Base-by-base conservation (phyloP, 2,888 invertebrate species). In the Cactoblastis cactorum region DNA sequence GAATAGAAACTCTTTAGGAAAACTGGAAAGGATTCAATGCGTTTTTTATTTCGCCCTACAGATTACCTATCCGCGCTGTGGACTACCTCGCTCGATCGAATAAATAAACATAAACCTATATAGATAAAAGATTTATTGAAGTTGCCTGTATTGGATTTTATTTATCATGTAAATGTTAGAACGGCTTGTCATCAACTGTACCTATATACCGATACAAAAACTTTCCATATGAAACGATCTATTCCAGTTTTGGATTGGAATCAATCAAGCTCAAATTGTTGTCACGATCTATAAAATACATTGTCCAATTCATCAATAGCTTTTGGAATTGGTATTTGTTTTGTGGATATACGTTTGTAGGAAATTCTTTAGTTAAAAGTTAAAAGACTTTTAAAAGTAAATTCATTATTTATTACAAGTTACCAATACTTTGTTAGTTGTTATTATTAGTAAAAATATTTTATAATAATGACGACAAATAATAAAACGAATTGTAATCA, bases 1-100 rank as follows among this genome's bases (percentile, higher is more conserved):
- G 32, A 43, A 43, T 43, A 11, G 43, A 15, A 28, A 43, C 22
- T 43, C 41, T 41, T 41, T 24, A 24, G 19, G 28, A 28, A 43
- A 32, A 28, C 43, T 32, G 15, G 22, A 39, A 22, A 38, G 18
- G 28, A 14, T 28, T 28, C 43, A 43, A 17, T 43, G 28, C 28
- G 11, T 43, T 43, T 43, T 41, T 43, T 15, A 5, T 14, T 14
- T 14, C 8, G 18, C 18, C n/a, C 17, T 37, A 14, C 34, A 35
- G 34, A 35, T 14, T 17, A 37, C 37, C 17, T 37, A 17, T 9
- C 9, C 3, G 6, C 17, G 1, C 35, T 15, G 11, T 37, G 34
- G 1, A 14, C 14, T 14, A 14, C 6, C 14, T 35, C 12, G 33
- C 11, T 33, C 4, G 33, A 33, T n/a, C 3, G 34, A 14, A 35